phyloP scores from a whole-genome alignment of 2,888 invertebrate genomes.

The Ischnus inquisitorius region DNA sequence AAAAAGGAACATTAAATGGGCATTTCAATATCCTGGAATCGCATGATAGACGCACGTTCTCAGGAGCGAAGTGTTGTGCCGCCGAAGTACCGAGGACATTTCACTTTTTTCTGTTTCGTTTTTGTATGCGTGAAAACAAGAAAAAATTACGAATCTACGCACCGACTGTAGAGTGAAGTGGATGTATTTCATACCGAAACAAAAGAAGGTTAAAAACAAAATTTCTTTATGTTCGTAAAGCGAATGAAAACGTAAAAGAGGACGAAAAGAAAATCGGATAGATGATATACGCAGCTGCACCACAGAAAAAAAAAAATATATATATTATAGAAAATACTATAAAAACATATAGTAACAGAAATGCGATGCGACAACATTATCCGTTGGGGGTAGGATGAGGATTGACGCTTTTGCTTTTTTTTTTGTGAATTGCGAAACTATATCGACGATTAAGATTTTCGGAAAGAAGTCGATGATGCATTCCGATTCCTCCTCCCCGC shows the following conservation, averaged over 20 bases:
- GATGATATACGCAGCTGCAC: constrained; percentile 66
- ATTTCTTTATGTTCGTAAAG: constrained; percentile 65
- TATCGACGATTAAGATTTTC: constrained; percentile 22
- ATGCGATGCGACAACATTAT: constrained; percentile 54
- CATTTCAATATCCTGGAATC: constrained; percentile 44
- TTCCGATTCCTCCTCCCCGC: not conserved
- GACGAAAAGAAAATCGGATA: constrained; percentile 18
- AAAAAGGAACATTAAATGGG: not conserved
- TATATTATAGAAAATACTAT: constrained; percentile 42
- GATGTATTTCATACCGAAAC: not conserved
- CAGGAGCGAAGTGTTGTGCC: constrained; percentile 3
- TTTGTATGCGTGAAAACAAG: constrained; percentile 11
- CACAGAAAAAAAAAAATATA: constrained; percentile 56
- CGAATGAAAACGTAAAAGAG: constrained; percentile 23
- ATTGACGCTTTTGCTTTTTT: constrained; percentile 4
- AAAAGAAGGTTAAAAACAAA: not conserved
- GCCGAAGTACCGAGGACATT: constrained; percentile 14
- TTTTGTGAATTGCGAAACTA: constrained; percentile 30
- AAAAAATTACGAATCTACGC: not conserved
- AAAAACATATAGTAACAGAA: constrained; percentile 45
- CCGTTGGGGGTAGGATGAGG: constrained; percentile 40
- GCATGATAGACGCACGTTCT: constrained; percentile 24
- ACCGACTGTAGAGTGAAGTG: constrained; percentile 22
- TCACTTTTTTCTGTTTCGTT: constrained; percentile 21
- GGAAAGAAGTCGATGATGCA: constrained; percentile 22